Percentiles rank a stretch among this genome's conserved stretches.
These are phyloP conservation scores for Porites evermanni DNA, from an alignment of 92 coral and sea anemone species.

Conservation along the genomic window DNA sequence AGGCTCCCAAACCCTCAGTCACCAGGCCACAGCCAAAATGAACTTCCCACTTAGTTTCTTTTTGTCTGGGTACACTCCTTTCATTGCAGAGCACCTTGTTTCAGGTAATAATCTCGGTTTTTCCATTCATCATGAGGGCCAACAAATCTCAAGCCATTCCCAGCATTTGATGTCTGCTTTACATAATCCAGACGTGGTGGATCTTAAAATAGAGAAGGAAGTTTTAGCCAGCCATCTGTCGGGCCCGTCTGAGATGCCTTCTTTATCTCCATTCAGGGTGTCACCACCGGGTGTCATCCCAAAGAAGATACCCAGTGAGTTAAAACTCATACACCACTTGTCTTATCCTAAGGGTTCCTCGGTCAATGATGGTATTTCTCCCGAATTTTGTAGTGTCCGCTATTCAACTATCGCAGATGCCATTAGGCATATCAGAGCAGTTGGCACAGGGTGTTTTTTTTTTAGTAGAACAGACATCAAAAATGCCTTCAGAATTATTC, in stretches of 20 bases:
- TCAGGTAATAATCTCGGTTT: too few relatives aligned
- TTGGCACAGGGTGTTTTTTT: slow-evolving; percentile 53
- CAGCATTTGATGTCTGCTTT: slow-evolving; percentile 36
- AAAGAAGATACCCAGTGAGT: slow-evolving; percentile 61
- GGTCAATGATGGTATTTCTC: slow-evolving; percentile 68
- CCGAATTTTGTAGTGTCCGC: slow-evolving; percentile 47
- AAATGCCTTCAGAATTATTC: slow-evolving; percentile 78
- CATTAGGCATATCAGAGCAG: slow-evolving; percentile 41
- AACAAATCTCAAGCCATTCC: background rate
- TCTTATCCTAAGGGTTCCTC: slow-evolving; percentile 73
- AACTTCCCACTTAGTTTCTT: too few relatives aligned
- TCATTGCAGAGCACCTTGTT: too few relatives aligned
- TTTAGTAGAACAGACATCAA: slow-evolving; percentile 55
- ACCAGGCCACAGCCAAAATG: too few relatives aligned
- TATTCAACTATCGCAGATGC: slow-evolving; percentile 62
- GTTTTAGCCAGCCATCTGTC: slow-evolving; percentile 38
- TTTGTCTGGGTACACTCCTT: too few relatives aligned
- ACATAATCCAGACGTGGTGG: slow-evolving; percentile 38
- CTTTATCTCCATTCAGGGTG: slow-evolving; percentile 49
- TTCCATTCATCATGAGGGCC: too few relatives aligned
- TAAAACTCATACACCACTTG: slow-evolving; percentile 69
- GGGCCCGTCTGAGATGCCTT: slow-evolving; percentile 61
- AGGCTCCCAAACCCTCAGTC: too few relatives aligned
- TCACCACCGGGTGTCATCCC: slow-evolving; percentile 76
- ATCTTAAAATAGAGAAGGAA: slow-evolving; percentile 35